Conservation (phyloP, 1,140 invertebrate species). For the Rhopalosiphum maidis region DNA sequence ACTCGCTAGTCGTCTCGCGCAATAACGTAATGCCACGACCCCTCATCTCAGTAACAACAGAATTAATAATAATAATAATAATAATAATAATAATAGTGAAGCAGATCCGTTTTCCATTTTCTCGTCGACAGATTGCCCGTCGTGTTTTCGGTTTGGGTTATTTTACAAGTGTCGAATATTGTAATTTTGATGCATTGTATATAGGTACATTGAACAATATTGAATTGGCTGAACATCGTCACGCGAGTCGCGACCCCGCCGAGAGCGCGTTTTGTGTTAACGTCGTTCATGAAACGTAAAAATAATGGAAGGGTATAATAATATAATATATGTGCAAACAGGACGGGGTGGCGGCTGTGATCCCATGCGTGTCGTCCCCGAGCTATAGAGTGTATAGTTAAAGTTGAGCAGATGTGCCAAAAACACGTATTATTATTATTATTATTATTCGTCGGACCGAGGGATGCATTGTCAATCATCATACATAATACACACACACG, state of each 20-base stretch:
- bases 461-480: conserved; percentile 39
- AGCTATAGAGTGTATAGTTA: not conserved
- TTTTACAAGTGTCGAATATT: conserved; percentile 25
- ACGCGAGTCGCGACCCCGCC: not conserved
- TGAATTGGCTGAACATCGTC: not conserved
- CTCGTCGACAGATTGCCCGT: conserved; percentile 17
- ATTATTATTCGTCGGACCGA: not conserved
- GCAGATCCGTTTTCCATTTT: not conserved
- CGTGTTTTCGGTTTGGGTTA: not conserved
- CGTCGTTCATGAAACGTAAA: not conserved
- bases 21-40: not conserved
- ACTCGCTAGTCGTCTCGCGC: not conserved
- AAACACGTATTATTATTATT: conserved; percentile 3
- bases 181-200: not conserved
- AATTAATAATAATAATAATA: not conserved
- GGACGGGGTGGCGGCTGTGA: not conserved
- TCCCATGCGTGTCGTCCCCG: not conserved
- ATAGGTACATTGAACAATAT: not conserved
- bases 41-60: not conserved
- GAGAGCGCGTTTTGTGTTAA: conserved; percentile 1
- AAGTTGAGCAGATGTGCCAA: conserved; percentile 45
- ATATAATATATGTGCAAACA: not conserved
- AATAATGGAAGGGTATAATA: conserved; percentile 26
- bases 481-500: not conserved
- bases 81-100: not conserved